Conservation (phyloP, 2,888 invertebrate species). For the Ophion slaviceki region DNA sequence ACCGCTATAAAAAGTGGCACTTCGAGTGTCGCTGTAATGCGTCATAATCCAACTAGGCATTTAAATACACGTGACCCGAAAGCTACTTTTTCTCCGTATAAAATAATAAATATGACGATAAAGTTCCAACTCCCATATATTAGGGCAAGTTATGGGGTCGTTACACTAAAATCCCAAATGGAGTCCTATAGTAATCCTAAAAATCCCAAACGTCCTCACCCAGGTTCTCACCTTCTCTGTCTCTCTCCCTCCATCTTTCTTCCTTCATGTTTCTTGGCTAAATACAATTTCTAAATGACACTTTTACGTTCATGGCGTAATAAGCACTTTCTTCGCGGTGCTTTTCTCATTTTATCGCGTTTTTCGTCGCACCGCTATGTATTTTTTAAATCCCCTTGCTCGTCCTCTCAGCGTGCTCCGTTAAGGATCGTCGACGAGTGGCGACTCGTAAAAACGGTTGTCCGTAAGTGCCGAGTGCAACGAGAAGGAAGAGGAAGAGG, state of each 20-base stretch:
- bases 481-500: slow-evolving; percentile 18
- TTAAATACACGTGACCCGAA: neutral
- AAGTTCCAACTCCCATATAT: slow-evolving; percentile 15
- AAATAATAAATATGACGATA: slow-evolving; percentile 40
- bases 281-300: slow-evolving; percentile 49
- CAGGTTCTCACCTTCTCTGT: slow-evolving; percentile 2
- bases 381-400: slow-evolving; percentile 1
- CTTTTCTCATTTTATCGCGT: slow-evolving; percentile 33
- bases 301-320: slow-evolving; percentile 46
- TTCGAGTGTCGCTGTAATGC: neutral
- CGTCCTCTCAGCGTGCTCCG: neutral
- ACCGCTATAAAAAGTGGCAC: slow-evolving; percentile 10
- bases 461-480: slow-evolving; percentile 41
- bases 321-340: slow-evolving; percentile 31
- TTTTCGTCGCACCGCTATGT: neutral
- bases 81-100: neutral
- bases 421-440: slow-evolving; percentile 37
- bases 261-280: slow-evolving; percentile 10
- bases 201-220: slow-evolving; percentile 32
- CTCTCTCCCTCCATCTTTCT: neutral
- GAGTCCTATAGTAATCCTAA: slow-evolving; percentile 6
- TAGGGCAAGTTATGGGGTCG: slow-evolving; percentile 25
- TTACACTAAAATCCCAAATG: neutral
- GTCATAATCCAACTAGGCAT: slow-evolving; percentile 27
- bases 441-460: slow-evolving; percentile 49